Evolutionary conservation across 2,797 vertebrate species (phyloP).

Genomic region (Knipowitschia caucasica): DNA sequence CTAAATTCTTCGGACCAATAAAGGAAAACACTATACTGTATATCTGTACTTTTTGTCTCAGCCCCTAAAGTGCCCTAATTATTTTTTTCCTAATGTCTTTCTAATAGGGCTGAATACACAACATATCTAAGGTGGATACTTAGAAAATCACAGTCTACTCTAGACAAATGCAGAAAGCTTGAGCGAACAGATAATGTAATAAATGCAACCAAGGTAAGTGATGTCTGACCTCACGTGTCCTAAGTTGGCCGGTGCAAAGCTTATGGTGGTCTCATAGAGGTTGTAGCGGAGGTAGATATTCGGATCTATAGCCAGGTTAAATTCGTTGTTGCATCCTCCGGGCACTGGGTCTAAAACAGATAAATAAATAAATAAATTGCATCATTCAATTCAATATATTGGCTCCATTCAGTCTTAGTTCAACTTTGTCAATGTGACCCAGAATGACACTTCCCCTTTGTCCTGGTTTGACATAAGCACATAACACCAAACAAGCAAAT

Average conservation of each 20-base stretch:
- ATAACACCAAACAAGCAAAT: not conserved
- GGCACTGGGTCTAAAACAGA: constrained; percentile 86
- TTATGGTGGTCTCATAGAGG: constrained; percentile 82
- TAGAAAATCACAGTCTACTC: not conserved
- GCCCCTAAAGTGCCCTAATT: no score
- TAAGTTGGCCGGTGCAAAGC: constrained; percentile 88
- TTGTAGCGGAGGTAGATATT: constrained; percentile 88
- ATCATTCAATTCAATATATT: not conserved
- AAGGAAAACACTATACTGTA: no score
- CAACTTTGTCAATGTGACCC: not conserved
- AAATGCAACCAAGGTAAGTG: not conserved
- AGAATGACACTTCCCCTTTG: not conserved
- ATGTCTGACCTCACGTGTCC: constrained; percentile 81
- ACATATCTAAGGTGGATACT: not conserved
- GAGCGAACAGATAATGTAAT: not conserved
- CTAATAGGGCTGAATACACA: not conserved
- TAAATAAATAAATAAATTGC: not conserved
- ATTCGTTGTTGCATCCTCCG: constrained; percentile 90
- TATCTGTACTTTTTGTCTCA: no score
- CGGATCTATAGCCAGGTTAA: constrained; percentile 85
- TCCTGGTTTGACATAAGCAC: not conserved
- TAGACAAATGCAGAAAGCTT: not conserved
- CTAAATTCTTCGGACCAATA: no score
- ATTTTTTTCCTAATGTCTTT: not conserved
- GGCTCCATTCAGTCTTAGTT: not conserved